Conservation (phyloP, 2,797 vertebrate genomes). For the Onychomys torridus region DNA sequence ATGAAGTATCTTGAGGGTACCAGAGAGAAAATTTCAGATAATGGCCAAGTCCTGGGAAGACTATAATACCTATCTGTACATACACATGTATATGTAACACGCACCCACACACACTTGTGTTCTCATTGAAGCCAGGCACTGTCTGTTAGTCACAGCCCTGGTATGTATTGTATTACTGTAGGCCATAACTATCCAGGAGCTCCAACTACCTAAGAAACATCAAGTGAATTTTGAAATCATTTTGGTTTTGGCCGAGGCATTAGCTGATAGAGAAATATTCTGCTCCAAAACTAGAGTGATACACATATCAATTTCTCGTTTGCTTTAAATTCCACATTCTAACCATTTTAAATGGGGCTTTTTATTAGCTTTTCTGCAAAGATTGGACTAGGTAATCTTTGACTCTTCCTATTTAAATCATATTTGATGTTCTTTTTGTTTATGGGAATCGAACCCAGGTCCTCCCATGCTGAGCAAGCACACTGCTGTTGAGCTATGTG, state of each 20-base stretch:
- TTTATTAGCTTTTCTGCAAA: constrained; percentile 14
- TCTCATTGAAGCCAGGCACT: not conserved
- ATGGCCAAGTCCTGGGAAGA: too few relatives aligned
- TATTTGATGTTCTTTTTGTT: constrained; percentile 48
- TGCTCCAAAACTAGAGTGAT: not conserved
- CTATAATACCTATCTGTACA: not conserved
- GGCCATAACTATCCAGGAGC: not conserved
- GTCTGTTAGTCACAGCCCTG: not conserved
- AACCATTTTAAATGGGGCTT: not conserved
- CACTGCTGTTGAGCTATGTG: too few relatives aligned
- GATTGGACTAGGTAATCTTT: not conserved
- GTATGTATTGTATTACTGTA: not conserved
- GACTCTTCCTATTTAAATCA: constrained; percentile 20
- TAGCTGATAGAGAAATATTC: not conserved
- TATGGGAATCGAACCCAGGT: not conserved
- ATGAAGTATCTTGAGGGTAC: too few relatives aligned
- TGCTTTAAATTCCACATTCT: not conserved
- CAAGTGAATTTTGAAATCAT: not conserved
- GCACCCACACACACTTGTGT: not conserved
- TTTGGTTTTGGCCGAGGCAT: constrained; percentile 4
- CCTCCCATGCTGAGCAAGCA: not conserved
- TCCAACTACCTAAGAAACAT: not conserved
- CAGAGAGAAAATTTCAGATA: too few relatives aligned
- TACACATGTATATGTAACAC: not conserved
- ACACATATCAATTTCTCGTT: not conserved